Base-by-base conservation (phyloP, 2,113 vertebrate genomes). In the Podarcis cretensis region DNA sequence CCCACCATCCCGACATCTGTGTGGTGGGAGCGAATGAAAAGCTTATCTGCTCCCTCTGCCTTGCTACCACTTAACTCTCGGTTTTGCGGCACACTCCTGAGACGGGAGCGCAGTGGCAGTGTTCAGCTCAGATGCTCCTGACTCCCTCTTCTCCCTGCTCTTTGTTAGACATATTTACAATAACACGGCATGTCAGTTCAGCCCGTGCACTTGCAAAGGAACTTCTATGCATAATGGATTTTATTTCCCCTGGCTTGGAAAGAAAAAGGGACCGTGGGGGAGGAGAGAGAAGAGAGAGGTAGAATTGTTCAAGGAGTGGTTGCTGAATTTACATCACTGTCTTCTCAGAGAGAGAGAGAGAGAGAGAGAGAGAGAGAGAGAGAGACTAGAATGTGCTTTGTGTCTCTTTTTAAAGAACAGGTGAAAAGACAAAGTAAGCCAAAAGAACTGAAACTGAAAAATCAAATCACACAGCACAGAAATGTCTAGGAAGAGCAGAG, bases 151-250 rank as follows among this genome's bases (percentile, higher is more conserved):
- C 30, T 32, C 20, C 8, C 35, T 81, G 40, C 30, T 65, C 79
- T 69, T 57, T 69, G 63, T 77, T 77, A 68, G 74, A 83, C 35
- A 16, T 30, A n/a, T 89, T 88, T 78, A 77, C 74, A 66, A 37
- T 27, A 78, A 69, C 23, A 27, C 20, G 25, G 73, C 21, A 13
- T n/a, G 81, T 88, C 81, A 27, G 54, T 81, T 59, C 32, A 57
- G 75, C 76, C 37, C 23, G 66, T 63, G 43, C 78, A 35, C 13
- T 63, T 8, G 16, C 27, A 30, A 79, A 78, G 30, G 14, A 10
- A 77, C 68, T 76, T 69, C n/a, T 68, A 48, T 69, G 74, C 87
- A 76, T 43, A 74, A 65, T 48, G 71, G 80, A 43, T 66, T 83
- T 88, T 83, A 63, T 65, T 83, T 48, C 40, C 30, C 30, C 30